Evolutionary conservation across 2,113 vertebrate species (phyloP), one percentile per base, ranked within the genome.

Genomic region (Cettia cetti): DNA sequence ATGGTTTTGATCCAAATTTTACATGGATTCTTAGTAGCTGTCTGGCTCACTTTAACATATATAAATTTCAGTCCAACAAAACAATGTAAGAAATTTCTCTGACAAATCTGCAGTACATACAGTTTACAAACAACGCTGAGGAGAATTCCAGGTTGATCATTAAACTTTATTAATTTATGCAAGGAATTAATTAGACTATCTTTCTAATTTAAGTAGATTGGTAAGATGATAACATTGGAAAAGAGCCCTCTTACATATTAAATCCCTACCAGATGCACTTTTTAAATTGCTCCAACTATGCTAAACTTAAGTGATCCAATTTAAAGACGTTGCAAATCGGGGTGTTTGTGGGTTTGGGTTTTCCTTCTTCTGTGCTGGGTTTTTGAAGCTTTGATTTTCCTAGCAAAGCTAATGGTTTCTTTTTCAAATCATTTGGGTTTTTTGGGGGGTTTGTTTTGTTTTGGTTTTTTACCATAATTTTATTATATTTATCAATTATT

Each of bases 311-410:
- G 9, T 15, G 8, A 57, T 35, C 5, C 5, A 66, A 13, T 21
- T 39, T 26, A 76, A 91, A 69, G 2, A 60, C 33, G 4, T 57
- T 15, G 12, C 4, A 54, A 69, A 35, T 9, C 7, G 7, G 16
- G 3, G 1, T 3, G 27, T 35, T 44, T 33, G 18, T 22, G 42
- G 11, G 2, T 50, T 39, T 53, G 23, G 3, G 3, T 1, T 7
- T 39, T 39, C 52, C 61, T 45, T 23, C 2, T 37, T 60, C 2
- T 40, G 39, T 30, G 7, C 40, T 50, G 20, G 7, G 11, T 19
- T 54, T 70, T 60, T 53, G 26, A 23, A 47, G 28, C 10, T 23
- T 70, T 53, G 5, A 44, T 66, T 86, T 71, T 53, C 16, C 4
- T 19, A 33, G 19, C 26, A 61, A 42, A 39, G 4, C 15, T 44